A percentile compares a stretch with the other conserved stretches of the same genome.
Conservation (phyloP, 2,888 invertebrate genomes). For the Tiliacea aurago region DNA sequence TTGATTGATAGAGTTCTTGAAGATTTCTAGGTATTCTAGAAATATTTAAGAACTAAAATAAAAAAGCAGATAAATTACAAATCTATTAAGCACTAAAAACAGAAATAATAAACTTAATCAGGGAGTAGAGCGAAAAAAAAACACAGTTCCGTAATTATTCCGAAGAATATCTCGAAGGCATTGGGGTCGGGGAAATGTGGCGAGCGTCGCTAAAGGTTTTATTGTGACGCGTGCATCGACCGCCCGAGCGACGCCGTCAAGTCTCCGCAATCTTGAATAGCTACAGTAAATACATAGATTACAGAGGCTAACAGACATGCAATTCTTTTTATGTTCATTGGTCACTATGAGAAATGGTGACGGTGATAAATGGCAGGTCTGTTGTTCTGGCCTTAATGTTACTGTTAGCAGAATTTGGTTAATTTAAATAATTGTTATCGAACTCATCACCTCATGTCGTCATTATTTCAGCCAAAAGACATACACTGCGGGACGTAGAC, state of each 20-base stretch:
- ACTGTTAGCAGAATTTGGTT: neutral
- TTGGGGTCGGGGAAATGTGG: conserved; percentile 57
- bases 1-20: no score
- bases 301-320: conserved; percentile 70
- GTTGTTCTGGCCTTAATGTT: conserved; percentile 1
- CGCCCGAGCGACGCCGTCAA: conserved; percentile 82
- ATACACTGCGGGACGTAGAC: neutral
- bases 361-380: neutral
- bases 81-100: conserved; percentile 1
- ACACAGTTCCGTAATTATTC: conserved; percentile 55
- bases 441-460: neutral
- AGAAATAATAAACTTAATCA: conserved; percentile 23
- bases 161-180: conserved; percentile 58
- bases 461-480: neutral
- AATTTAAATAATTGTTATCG: neutral
- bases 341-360: conserved; percentile 10
- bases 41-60: neutral
- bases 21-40: no score
- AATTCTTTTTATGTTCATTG: conserved; percentile 63
- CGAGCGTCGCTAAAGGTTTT: conserved; percentile 66
- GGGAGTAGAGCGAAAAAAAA: conserved; percentile 18
- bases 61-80: neutral
- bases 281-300: conserved; percentile 81
- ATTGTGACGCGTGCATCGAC: conserved; percentile 83
- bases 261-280: conserved; percentile 84